Evolutionary conservation across 2,797 vertebrate species (phyloP).

Genomic region (Hypotaenidia philippensis): DNA sequence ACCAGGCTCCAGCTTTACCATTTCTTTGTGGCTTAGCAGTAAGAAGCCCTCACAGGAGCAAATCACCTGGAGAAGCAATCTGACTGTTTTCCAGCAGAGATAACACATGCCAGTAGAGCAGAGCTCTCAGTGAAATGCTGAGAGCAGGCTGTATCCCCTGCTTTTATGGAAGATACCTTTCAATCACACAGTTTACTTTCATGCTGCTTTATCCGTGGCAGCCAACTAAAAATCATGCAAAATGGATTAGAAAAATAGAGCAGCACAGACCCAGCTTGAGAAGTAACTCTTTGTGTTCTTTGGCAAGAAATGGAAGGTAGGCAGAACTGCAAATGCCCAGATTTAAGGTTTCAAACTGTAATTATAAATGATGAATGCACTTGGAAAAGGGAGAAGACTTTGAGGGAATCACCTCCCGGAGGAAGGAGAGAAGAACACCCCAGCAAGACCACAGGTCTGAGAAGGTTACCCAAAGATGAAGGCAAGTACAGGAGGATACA

Average conservation of each 20-base stretch:
- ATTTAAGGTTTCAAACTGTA: not conserved
- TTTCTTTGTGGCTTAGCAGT: not conserved
- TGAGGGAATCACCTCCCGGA: not conserved
- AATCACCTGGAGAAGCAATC: not conserved
- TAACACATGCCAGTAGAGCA: not conserved
- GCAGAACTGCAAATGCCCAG: not conserved
- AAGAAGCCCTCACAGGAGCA: not conserved
- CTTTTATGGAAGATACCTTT: constrained; percentile 8
- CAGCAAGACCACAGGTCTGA: not conserved
- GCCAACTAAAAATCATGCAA: not conserved
- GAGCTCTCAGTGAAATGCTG: not conserved
- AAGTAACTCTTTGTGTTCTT: not conserved
- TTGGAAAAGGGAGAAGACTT: not conserved
- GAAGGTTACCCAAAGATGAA: not conserved
- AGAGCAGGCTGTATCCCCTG: not conserved
- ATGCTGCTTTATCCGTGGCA: not conserved
- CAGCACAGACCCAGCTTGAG: not conserved
- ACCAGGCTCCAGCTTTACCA: not conserved
- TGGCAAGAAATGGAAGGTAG: not conserved
- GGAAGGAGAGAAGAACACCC: not conserved
- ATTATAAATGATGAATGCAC: not conserved
- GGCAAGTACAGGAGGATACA: not conserved
- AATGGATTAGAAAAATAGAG: not conserved
- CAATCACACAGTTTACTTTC: constrained; percentile 2
- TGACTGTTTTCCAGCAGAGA: constrained; percentile 30